Conservation (phyloP, 1,140 invertebrate species). For the Zophobas morio region DNA sequence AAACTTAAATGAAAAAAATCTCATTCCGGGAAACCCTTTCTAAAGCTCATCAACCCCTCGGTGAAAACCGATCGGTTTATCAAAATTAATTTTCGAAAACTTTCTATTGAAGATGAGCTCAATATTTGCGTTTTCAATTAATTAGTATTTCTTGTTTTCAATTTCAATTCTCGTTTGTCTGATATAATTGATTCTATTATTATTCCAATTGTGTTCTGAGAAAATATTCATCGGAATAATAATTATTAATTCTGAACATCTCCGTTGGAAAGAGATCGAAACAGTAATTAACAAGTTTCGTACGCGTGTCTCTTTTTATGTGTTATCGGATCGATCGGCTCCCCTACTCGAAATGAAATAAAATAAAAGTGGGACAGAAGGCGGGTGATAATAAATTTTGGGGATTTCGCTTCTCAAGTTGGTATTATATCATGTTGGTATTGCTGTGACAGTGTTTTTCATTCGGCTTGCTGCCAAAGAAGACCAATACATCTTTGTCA, state of each 20-base stretch:
- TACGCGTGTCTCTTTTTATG: slow-evolving; percentile 13
- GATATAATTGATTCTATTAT: slow-evolving; percentile 55
- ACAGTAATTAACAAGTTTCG: slow-evolving; percentile 42
- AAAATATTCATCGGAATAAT: slow-evolving; percentile 49
- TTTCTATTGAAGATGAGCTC: slow-evolving; percentile 49
- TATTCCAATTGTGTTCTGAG: slow-evolving; percentile 53
- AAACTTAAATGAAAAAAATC: too few relatives aligned
- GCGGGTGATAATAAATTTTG: slow-evolving; percentile 32
- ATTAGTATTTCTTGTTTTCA: slow-evolving; percentile 56
- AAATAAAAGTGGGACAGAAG: slow-evolving; percentile 29
- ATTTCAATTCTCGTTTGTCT: slow-evolving; percentile 54
- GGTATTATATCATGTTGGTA: slow-evolving; percentile 49
- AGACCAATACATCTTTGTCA: slow-evolving; percentile 49
- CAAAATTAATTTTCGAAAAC: slow-evolving; percentile 53
- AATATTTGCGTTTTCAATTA: slow-evolving; percentile 58
- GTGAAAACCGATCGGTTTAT: slow-evolving; percentile 28
- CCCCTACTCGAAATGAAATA: neutral
- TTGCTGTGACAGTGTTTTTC: slow-evolving; percentile 49
- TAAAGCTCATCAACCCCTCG: too few relatives aligned
- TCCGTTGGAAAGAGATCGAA: slow-evolving; percentile 24
- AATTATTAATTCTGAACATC: slow-evolving; percentile 40
- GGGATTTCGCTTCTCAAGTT: slow-evolving; percentile 39
- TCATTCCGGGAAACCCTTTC: too few relatives aligned
- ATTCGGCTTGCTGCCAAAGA: slow-evolving; percentile 45
- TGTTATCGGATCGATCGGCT: too few relatives aligned